Evolutionary conservation across 2,113 vertebrate genomes (phyloP).

Genomic region (Sylvia atricapilla): DNA sequence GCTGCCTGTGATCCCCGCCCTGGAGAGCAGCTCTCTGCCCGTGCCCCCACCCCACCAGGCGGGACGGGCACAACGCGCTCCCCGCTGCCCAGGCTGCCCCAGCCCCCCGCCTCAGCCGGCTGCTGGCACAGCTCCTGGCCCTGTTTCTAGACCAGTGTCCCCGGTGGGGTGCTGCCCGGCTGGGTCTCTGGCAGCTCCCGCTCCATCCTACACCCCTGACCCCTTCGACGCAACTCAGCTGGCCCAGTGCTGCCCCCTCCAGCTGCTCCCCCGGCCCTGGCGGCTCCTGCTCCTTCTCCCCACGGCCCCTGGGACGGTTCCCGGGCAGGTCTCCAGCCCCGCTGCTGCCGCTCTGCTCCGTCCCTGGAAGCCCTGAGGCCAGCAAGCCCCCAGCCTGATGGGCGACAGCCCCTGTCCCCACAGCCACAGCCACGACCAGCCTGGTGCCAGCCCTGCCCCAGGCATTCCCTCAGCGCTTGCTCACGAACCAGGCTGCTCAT

Average conservation of each 20-base stretch:
- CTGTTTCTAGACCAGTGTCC: neutral
- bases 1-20: rapidly evolving
- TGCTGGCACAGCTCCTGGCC: neutral
- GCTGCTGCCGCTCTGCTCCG: rapidly evolving
- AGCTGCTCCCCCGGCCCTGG: neutral
- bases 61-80: neutral
- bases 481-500: rapidly evolving
- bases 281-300: neutral
- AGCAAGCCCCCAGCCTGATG: rapidly evolving
- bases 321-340: neutral
- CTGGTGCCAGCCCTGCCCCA: neutral
- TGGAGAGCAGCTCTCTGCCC: neutral
- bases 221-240: slow-evolving; percentile 39
- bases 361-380: neutral
- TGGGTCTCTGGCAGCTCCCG: slow-evolving; percentile 18
- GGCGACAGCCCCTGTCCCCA: rapidly evolving
- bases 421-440: rapidly evolving
- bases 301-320: neutral
- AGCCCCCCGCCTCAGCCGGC: neutral
- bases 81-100: neutral
- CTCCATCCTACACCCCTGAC: neutral
- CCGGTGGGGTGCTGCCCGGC: neutral
- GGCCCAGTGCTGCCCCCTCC: neutral
- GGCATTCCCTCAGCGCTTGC: rapidly evolving
- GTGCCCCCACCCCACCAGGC: rapidly evolving